Conservation (phyloP, 2,888 invertebrate genomes). For the Agriopis leucophaearia region DNA sequence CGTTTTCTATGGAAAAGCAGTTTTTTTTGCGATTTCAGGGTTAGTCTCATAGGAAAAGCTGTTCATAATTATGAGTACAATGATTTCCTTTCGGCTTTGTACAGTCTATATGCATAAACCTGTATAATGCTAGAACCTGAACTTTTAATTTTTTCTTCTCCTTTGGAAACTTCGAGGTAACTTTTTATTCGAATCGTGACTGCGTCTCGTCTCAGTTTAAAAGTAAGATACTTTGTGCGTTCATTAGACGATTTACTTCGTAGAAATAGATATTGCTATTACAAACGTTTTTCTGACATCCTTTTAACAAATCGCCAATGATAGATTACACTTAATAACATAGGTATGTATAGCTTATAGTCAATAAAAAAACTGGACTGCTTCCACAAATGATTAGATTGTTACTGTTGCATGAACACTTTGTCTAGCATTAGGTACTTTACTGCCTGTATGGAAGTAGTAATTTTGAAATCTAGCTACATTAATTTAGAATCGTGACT, state of each 20-base stretch:
- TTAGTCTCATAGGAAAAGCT: no score
- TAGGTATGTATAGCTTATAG: neutral
- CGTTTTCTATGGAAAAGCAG: no score
- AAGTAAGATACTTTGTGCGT: neutral
- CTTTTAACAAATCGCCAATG: conserved; percentile 19
- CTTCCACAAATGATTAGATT: conserved; percentile 29
- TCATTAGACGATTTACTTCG: conserved; percentile 20
- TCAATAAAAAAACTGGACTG: conserved; percentile 12
- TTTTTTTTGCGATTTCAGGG: no score
- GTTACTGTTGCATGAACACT: conserved; percentile 19
- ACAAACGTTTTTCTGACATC: conserved; percentile 19
- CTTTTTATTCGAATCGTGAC: conserved; percentile 10
- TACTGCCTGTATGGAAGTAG: conserved; percentile 25
- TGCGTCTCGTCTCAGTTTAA: neutral
- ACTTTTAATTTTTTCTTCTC: neutral
- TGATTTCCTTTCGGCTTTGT: no score
- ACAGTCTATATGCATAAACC: no score
- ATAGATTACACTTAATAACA: conserved; percentile 21
- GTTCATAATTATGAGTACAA: no score
- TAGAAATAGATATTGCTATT: conserved; percentile 20
- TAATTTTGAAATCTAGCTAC: conserved; percentile 50
- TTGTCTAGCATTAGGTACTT: conserved; percentile 7
- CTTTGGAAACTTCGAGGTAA: neutral
- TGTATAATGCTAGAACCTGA: neutral
- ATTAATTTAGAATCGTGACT: conserved; percentile 54